These are phyloP conservation scores for Cantharis flavilabris DNA, from an alignment of 2,888 invertebrate genomes.

Conservation along the genomic window DNA sequence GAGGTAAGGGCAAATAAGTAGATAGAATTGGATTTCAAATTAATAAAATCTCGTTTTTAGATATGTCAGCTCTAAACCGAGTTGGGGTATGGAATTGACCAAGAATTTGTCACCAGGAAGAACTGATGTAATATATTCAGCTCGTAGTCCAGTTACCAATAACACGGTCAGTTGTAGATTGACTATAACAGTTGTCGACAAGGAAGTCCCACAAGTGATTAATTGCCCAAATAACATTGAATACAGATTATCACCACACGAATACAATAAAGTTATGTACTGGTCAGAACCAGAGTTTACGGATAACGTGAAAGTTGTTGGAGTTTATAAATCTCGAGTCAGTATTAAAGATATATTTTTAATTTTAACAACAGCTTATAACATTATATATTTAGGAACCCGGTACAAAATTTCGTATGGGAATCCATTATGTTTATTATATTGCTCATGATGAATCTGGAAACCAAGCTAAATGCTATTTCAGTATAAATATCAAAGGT, in stretches of 20 bases:
- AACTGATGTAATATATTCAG: conserved; percentile 64
- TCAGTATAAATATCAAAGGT: conserved; percentile 66
- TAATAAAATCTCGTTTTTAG: conserved; percentile 49
- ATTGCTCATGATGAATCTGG: conserved; percentile 68
- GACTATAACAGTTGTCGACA: conserved; percentile 62
- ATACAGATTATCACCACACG: conserved; percentile 59
- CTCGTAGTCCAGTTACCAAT: conserved; percentile 61
- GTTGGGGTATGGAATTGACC: conserved; percentile 66
- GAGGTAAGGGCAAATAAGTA: conserved; percentile 50
- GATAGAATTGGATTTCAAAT: background rate
- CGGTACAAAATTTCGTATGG: conserved; percentile 63
- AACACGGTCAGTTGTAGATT: conserved; percentile 63
- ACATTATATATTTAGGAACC: conserved; percentile 57
- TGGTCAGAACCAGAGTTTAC: conserved; percentile 70
- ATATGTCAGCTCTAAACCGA: conserved; percentile 63
- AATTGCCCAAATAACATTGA: conserved; percentile 68
- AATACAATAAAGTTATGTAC: conserved; percentile 60
- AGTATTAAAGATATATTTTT: conserved; percentile 4
- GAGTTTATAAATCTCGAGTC: conserved; percentile 66
- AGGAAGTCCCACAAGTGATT: conserved; percentile 61
- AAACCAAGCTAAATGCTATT: conserved; percentile 66
- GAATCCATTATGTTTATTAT: conserved; percentile 66
- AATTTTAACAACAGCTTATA: background rate
- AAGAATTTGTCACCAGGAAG: conserved; percentile 63
- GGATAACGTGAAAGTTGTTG: conserved; percentile 62